These are phyloP conservation scores for Rhamnusium bicolor DNA, from an alignment of 2,888 invertebrate genomes.

Conservation along the genomic window DNA sequence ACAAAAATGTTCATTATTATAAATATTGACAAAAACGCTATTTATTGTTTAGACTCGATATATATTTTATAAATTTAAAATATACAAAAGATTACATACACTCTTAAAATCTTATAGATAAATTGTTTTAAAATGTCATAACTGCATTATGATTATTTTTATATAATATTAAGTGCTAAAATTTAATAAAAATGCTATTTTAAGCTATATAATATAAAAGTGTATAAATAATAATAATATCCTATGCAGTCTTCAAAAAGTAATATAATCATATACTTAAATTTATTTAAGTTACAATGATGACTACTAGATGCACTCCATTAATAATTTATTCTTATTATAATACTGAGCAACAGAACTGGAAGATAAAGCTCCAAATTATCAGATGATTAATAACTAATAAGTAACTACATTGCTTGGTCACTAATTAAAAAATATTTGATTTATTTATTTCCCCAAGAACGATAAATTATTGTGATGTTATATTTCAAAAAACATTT, in stretches of 20 bases:
- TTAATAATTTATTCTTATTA: not conserved
- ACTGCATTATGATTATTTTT: conserved; percentile 10
- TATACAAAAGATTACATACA: conserved; percentile 30
- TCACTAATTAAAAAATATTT: no score
- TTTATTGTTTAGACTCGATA: conserved; percentile 8
- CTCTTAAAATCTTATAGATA: conserved; percentile 11
- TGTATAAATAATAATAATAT: conserved; percentile 31
- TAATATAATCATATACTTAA: conserved; percentile 12
- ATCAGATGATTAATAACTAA: no score
- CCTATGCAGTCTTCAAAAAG: conserved; percentile 31
- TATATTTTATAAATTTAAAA: conserved; percentile 25
- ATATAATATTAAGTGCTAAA: conserved; percentile 20
- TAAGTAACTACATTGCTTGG: no score
- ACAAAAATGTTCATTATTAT: conserved; percentile 27
- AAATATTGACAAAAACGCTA: conserved; percentile 30
- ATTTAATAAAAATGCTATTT: conserved; percentile 16
- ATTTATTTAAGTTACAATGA: not conserved
- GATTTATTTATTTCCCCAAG: not conserved
- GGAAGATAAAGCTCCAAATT: not conserved
- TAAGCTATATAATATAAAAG: conserved; percentile 28
- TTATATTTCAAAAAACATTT: no score
- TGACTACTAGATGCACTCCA: conserved; percentile 7
- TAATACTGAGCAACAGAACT: conserved; percentile 25
- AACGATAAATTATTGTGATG: not conserved
- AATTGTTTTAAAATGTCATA: conserved; percentile 15